Conservation (phyloP, 2,113 vertebrate genomes). For the Muntiacus reevesi region DNA sequence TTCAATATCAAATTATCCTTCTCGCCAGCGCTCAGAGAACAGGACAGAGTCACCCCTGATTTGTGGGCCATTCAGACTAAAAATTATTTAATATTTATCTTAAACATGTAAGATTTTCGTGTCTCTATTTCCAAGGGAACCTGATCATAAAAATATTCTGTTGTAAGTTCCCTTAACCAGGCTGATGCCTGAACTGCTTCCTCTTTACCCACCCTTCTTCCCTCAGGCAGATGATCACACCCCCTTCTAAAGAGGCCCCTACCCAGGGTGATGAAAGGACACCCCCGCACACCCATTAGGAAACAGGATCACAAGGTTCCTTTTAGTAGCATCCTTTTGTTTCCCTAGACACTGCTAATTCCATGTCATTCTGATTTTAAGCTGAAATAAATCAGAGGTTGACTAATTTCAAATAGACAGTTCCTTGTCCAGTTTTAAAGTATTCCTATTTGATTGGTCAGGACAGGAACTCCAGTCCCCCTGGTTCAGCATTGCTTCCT, state of each 20-base stretch:
- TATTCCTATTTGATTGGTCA: neutral
- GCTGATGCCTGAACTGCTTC: neutral
- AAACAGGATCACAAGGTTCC: neutral
- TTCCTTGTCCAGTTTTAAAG: constrained; percentile 25
- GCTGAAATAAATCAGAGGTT: constrained; percentile 51
- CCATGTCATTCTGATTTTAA: constrained; percentile 40
- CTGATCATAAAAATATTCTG: neutral
- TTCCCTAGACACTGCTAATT: constrained; percentile 32
- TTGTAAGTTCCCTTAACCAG: neutral
- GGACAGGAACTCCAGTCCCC: neutral
- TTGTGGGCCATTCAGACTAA: constrained; percentile 29
- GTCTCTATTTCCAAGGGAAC: constrained; percentile 12
- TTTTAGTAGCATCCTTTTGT: constrained; percentile 31
- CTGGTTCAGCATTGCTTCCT: neutral
- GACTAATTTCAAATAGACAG: constrained; percentile 38
- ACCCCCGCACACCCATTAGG: neutral
- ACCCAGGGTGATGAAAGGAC: neutral
- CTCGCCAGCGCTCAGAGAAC: constrained; percentile 3
- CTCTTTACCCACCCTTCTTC: neutral
- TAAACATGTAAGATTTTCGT: neutral
- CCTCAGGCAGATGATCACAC: neutral
- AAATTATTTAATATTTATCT: constrained; percentile 38
- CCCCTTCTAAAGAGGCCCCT: neutral
- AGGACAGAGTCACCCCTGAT: constrained; percentile 15
- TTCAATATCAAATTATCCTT: constrained; percentile 38